These are phyloP conservation scores for Caenorhabditis sulstoni DNA, from an alignment of 2,888 invertebrate species.

Conservation along the genomic window DNA sequence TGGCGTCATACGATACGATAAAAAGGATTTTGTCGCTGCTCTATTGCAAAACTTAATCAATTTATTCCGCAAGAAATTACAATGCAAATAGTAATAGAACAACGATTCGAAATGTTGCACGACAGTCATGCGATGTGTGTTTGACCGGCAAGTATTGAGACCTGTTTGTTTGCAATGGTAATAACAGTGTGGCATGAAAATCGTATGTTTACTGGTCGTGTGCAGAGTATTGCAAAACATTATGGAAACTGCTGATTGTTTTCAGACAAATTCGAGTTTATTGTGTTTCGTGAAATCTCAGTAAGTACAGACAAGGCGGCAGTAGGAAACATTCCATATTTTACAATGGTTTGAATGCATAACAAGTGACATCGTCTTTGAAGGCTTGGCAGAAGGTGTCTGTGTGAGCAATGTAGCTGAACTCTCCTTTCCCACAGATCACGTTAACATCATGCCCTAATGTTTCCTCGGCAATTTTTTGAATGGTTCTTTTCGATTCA, in stretches of 20 bases:
- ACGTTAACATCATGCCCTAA: constrained; percentile 65
- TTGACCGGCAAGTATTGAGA: constrained; percentile 17
- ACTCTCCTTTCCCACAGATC: constrained; percentile 78
- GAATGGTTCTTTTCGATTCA: constrained; percentile 77
- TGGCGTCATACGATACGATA: too few relatives aligned
- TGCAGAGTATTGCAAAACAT: too few relatives aligned
- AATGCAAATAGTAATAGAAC: too few relatives aligned
- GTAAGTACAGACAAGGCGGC: constrained; percentile 41
- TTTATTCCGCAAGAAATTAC: too few relatives aligned
- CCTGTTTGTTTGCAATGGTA: constrained; percentile 42
- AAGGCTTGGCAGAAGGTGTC: constrained; percentile 76
- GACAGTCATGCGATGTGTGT: constrained; percentile 26
- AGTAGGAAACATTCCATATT: constrained; percentile 1
- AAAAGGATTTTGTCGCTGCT: not conserved
- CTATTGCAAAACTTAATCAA: too few relatives aligned
- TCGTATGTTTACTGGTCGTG: too few relatives aligned
- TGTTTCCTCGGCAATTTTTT: constrained; percentile 70
- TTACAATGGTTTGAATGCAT: constrained; percentile 76
- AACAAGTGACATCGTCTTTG: constrained; percentile 74
- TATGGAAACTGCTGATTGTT: too few relatives aligned
- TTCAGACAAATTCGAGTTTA: not conserved
- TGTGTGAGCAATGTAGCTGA: constrained; percentile 79
- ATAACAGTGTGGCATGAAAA: constrained; percentile 29
- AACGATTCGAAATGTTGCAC: constrained; percentile 2
- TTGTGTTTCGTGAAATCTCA: not conserved